A percentile compares a stretch with the other conserved stretches of the same genome.
Conservation (phyloP, 2,888 invertebrate species). For the Zeuzera pyrina region DNA sequence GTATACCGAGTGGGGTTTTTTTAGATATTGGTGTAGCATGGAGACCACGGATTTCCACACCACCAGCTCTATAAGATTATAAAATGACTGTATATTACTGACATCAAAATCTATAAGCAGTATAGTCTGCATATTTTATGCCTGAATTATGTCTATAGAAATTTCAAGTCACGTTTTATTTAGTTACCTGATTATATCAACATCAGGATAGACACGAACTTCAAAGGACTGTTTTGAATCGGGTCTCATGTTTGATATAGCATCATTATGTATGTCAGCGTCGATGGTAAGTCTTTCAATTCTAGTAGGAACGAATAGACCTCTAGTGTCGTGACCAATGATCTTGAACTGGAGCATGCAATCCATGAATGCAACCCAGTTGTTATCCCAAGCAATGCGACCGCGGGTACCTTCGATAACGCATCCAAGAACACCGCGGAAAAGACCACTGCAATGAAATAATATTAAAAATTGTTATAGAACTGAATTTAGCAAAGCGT, state of each 20-base stretch:
- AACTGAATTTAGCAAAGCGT: too few relatives aligned
- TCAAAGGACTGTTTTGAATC: constrained; percentile 60
- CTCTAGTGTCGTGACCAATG: constrained; percentile 77
- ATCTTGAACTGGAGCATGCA: constrained; percentile 89
- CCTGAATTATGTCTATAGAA: not conserved
- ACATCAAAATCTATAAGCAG: too few relatives aligned
- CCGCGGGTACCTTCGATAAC: constrained; percentile 67
- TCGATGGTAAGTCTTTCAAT: constrained; percentile 81
- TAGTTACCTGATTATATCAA: constrained; percentile 60
- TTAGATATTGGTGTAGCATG: constrained; percentile 83
- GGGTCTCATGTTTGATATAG: constrained; percentile 60
- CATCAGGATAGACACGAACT: constrained; percentile 58
- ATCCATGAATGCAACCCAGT: constrained; percentile 93
- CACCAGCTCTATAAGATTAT: constrained; percentile 74
- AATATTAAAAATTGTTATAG: too few relatives aligned
- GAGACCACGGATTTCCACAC: constrained; percentile 83
- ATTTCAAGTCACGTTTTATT: not conserved
- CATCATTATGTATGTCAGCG: constrained; percentile 72
- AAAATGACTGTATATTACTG: not conserved
- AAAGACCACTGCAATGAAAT: constrained; percentile 67
- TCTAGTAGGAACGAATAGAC: constrained; percentile 82
- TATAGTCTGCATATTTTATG: too few relatives aligned
- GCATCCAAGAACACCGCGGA: constrained; percentile 73
- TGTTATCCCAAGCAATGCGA: constrained; percentile 79
- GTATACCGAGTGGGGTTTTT: constrained; percentile 78